These are phyloP conservation scores for Xanthia icteritia DNA, from an alignment of 2,888 invertebrate species.

Conservation along the genomic window DNA sequence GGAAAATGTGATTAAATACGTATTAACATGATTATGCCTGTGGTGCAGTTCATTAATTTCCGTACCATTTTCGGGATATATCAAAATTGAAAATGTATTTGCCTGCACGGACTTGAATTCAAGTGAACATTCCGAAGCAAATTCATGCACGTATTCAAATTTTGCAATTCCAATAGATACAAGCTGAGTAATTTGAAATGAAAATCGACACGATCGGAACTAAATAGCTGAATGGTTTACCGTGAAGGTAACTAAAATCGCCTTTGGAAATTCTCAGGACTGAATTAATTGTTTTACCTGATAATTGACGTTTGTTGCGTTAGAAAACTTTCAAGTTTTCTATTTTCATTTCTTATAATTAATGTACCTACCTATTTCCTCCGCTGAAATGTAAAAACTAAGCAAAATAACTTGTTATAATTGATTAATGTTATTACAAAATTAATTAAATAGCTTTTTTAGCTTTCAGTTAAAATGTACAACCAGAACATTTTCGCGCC, in stretches of 20 bases:
- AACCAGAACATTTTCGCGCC: conserved; percentile 22
- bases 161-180: conserved; percentile 58
- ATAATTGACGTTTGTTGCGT: conserved; percentile 17
- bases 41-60: conserved; percentile 31
- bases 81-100: conserved; percentile 47
- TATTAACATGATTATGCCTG: conserved; percentile 33
- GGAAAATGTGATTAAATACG: conserved; percentile 24
- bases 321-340: not conserved
- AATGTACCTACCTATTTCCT: not conserved
- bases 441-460: conserved; percentile 11
- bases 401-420: conserved; percentile 3
- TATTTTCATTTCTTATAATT: not conserved
- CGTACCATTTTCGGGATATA: conserved; percentile 8
- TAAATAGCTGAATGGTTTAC: conserved; percentile 39
- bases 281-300: conserved; percentile 11
- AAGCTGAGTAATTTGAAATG: conserved; percentile 59
- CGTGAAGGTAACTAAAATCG: conserved; percentile 34
- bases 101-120: conserved; percentile 14
- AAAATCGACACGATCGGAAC: conserved; percentile 49
- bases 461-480: conserved; percentile 17
- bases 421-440: conserved; percentile 14
- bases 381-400: not conserved
- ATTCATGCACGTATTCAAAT: conserved; percentile 52
- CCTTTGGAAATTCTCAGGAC: conserved; percentile 10
- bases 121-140: conserved; percentile 47